Evolutionary conservation across 2,113 vertebrate species (phyloP).

Genomic region (Heterocephalus glaber): DNA sequence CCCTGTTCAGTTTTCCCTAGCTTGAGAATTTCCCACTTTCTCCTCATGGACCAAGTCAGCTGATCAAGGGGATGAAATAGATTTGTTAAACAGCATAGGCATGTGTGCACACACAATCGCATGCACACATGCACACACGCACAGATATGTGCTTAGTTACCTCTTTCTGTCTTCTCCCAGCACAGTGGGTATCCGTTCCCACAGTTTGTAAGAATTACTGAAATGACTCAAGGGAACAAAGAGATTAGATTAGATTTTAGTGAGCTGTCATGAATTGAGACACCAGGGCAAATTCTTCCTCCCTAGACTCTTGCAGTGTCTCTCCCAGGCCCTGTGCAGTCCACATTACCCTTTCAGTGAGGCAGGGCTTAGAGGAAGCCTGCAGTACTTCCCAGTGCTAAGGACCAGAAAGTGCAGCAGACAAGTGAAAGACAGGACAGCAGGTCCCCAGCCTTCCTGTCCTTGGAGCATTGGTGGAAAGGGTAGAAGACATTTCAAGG

Average conservation of each 20-base stretch:
- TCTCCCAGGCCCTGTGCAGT: fast-evolving
- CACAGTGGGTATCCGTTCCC: neutral
- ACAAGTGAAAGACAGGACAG: fast-evolving
- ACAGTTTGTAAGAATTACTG: neutral
- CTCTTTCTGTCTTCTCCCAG: neutral
- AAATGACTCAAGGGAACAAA: neutral
- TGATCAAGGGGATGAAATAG: neutral
- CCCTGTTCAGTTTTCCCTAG: fast-evolving
- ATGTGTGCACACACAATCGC: fast-evolving
- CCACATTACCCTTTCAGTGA: too few relatives aligned
- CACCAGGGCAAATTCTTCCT: neutral
- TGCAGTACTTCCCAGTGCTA: fast-evolving
- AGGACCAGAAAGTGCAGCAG: neutral
- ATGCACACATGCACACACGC: neutral
- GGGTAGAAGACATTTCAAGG: neutral
- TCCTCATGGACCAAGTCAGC: neutral
- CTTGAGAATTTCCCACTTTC: neutral
- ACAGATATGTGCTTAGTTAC: neutral
- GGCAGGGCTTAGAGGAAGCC: neutral
- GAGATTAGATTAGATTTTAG: neutral
- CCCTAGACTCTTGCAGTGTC: fast-evolving
- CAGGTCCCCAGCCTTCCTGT: neutral
- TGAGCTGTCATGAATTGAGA: neutral
- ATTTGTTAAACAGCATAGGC: neutral
- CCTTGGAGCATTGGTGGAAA: fast-evolving